Base-by-base conservation (phyloP, 2,113 vertebrate species). In the Marcusenius ussheri region DNA sequence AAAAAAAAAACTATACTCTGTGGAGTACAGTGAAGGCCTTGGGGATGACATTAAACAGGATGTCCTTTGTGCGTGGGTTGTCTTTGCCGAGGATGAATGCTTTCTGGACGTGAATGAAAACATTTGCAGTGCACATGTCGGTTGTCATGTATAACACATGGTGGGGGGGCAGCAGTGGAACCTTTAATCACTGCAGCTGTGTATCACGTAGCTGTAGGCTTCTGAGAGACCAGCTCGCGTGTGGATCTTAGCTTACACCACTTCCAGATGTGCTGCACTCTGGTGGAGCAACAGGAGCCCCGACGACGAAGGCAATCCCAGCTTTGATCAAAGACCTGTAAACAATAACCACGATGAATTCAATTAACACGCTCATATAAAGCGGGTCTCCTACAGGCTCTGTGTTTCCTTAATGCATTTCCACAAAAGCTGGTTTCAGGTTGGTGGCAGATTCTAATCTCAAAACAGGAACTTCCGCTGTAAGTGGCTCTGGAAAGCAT, bases 111-210 rank as follows among this genome's bases (percentile, higher is more conserved):
- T 51, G 85, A 87, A 87, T 87, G n/a, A 87, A 87, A 51, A 51
- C 85, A 87, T 87, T 87, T 87, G 47, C 47, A 27, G 11, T 27
- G 47, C 85, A 51, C 85, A 87, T 87, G 85, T 87, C 31, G 85
- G 9, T 13, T 39, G 85, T 87, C 85, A 27, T 51, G 49, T 87
- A 15, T 35, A 7, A 87, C 85, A 87, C 85, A 87, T 51, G 85
- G 85, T 15, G 47, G 49, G 85, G 46, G 85, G 17, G 47, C 47
- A 24, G 70, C 5, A 50, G 47, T 80, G 62, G 46, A 27, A 27
- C 9, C 13, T n/a, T 89, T 35, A n/a, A 35, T 24, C 47, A 27
- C 88, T 77, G 45, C 47, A 66, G 66, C 85, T 89, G 19, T 56
- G 51, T 47, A 31, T 27, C 46, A 17, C n/a, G 13, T n/a, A 46